Base-by-base conservation (phyloP, 2,888 invertebrate genomes). In the Hypena proboscidalis region DNA sequence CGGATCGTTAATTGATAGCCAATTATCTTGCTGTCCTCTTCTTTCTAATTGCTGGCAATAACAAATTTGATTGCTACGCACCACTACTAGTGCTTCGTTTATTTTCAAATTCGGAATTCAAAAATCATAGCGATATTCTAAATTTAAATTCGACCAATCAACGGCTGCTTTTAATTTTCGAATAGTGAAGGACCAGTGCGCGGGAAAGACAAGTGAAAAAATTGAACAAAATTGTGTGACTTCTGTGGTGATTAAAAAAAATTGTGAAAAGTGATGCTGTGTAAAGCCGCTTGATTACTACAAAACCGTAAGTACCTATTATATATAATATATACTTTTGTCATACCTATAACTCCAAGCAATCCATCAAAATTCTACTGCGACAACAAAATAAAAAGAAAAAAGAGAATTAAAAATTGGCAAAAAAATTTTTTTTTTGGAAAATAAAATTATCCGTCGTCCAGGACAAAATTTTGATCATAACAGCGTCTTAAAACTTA, bases 231-330 rank as follows among this genome's bases (percentile, higher is more conserved):
- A 59, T 67, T 72, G 78, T 82, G 84, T 78, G 80, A 82, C 83
- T 53, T 64, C 61, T 67, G 71, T 80, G 75, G 76, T 77, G 70
- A 62, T 59, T 39, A 55, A 57, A 65, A 70, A 65, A 62, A 52
- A 58, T 62, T 78, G 85, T 87, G 83, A 57, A 61, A 72, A 85
- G 89, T 90, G 89, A 90, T 89, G 88, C 83, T 82, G 81, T 80
- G 79, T 62, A 33, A 46, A 58, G 45, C 55, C 40, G 63, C 75
- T 76, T 85, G 76, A 84, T 75, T 73, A 56, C 46, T 36, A 45
- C 53, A 43, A 58, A 59, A 77, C 88, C 89, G 90, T 90, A 74
- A 89, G 90, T 90, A 70, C 44, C 10, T 48, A 20, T 38, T n/a
- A n/a, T n/a, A n/a, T n/a, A n/a, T n/a, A n/a, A n/a, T n/a, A n/a